Evolutionary conservation across 2,113 vertebrate species (phyloP), one percentile per base, ranked within the genome.

Genomic region (Cyprinodon tularosa): DNA sequence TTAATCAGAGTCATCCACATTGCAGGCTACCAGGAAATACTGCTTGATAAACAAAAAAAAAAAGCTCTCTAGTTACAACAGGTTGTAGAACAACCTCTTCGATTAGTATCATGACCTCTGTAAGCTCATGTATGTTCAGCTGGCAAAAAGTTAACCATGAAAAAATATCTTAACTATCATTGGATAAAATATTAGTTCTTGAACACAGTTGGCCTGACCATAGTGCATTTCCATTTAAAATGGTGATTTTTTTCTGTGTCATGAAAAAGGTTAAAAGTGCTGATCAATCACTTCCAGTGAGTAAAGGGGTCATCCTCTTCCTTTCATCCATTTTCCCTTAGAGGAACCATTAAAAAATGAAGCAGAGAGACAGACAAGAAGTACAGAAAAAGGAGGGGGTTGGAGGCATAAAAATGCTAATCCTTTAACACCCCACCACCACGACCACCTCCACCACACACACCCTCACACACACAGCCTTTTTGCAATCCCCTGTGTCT

Each of bases 361-460:
- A 71, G 71, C 80, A 77, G 81, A 75, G 82, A 83, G 81, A 84
- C 53, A 87, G 76, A 88, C 62, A 84, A 78, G 62, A 71, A 70
- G 68, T 62, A 50, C 77, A 82, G 83, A 62, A 68, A 71, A 75
- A 84, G 81, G 66, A 65, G 72, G 53, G 86, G 86, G 84, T 78
- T 85, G 82, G 77, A 90, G 77, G 86, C 84, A 89, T 78, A 75
- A 85, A 91, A 90, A 93, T 91, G 90, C 88, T 91, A 93, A 93
- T 92, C 86, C 87, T 81, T 83, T 86, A 79, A 22, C 70, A 50
- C 64, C 53, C 68, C 61, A 60, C 79, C 77, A 29, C 79, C 62
- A 29, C 65, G 74, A 72, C 17, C 42, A 42, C 42, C 4, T 9
- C 4, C 42, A 42, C 42, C 42, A 42, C 42, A 42, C 42, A 42